Evolutionary conservation across 2,113 vertebrate species (phyloP).

Genomic region (Corythornis cristatus): DNA sequence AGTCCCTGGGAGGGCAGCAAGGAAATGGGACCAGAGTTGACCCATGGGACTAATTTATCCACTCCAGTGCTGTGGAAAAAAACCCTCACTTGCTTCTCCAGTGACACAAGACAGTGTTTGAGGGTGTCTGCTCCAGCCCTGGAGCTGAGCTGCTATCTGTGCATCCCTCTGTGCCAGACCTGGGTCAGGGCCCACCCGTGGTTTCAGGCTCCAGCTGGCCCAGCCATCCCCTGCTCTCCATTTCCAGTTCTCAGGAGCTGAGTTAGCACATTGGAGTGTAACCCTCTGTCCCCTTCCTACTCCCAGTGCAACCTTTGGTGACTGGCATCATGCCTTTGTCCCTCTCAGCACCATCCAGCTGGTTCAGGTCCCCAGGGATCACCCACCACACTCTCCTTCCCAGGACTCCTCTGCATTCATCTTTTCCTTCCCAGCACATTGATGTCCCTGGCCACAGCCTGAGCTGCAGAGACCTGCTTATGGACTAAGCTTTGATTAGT

Average conservation of each 20-base stretch:
- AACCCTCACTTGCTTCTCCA: neutral
- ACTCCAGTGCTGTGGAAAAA: neutral
- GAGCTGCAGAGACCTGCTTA: neutral
- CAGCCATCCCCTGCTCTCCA: neutral
- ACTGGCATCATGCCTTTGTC: neutral
- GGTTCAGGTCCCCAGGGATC: neutral
- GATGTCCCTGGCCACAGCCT: neutral
- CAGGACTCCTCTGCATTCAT: neutral
- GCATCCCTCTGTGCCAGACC: fast-evolving
- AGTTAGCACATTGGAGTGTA: neutral
- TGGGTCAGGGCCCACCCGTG: neutral
- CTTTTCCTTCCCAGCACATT: neutral
- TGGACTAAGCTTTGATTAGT: neutral
- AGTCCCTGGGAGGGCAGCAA: neutral
- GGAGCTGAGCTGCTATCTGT: neutral
- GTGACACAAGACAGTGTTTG: fast-evolving
- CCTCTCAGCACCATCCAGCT: neutral
- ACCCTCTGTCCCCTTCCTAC: neutral
- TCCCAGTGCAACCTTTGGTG: neutral
- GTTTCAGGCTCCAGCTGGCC: neutral
- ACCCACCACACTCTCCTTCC: neutral
- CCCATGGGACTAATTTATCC: neutral
- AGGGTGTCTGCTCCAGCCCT: neutral
- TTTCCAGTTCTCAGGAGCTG: neutral
- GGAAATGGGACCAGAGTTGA: neutral